Evolutionary conservation across 2,113 vertebrate genomes (phyloP), one percentile per base, ranked within the genome.

Genomic region (Crocuta crocuta): DNA sequence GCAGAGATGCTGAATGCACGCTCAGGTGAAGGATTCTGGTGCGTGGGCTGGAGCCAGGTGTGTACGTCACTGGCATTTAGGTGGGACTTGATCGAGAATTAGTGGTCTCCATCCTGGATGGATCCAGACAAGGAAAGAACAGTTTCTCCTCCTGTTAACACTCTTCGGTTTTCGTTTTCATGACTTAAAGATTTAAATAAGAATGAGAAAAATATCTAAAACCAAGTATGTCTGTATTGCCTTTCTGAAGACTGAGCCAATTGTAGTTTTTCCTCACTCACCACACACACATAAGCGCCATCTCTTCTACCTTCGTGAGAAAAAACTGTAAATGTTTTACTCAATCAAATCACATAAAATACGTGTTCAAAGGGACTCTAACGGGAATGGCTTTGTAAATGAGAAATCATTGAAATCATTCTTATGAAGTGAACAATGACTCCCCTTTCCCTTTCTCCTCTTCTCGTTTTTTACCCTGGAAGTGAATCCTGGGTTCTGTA

Each of bases 371-470:
- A 85, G 79, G 23, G 63, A 31, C n/a, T 45, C 28, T 45, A 79
- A 45, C 35, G 61, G n/a, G 16, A 76, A 71, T 50, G 19, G 21
- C 85, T 91, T 79, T 79, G 7, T 45, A 74, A 94, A 70, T 48
- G 65, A 94, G 15, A 90, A 92, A 74, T 83, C 3, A 26, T 33
- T 94, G 15, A 97, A 96, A 61, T 80, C 2, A 33, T 48, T 92
- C 88, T 92, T 33, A 39, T 39, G 12, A 79, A 61, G 4, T 89
- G 4, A 73, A 63, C 5, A 31, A 73, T 28, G 19, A 43, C 24
- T 83, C 33, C 80, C 5, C 28, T 66, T 48, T 48, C 43, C 71
- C 48, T 80, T 90, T 79, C 39, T 73, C 26, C 55, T 73, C 16
- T 11, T 45, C 10, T 21, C 58, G 7, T 26, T 63, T 39, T 96